phyloP scores from a whole-genome alignment of 2,888 invertebrate species.

The Diachrysia chrysitis region DNA sequence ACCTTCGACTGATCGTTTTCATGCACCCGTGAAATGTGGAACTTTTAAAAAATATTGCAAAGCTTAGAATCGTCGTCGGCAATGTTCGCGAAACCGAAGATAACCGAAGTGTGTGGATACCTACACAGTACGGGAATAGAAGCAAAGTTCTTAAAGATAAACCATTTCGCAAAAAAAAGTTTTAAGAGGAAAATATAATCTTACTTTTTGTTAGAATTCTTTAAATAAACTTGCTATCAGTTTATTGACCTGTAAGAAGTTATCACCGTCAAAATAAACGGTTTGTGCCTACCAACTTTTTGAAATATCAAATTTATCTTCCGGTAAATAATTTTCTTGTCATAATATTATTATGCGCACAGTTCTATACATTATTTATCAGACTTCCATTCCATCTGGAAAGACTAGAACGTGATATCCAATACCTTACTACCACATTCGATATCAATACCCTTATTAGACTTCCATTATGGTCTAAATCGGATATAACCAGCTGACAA shows the following conservation, averaged over 20 bases:
- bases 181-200: conserved; percentile 30
- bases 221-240: conserved; percentile 28
- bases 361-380: no score
- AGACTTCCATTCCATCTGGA: no score
- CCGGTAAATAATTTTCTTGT: neutral
- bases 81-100: conserved; percentile 31
- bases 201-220: conserved; percentile 12
- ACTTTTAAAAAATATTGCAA: conserved; percentile 12
- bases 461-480: neutral
- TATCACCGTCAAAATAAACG: conserved; percentile 21
- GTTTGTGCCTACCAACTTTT: conserved; percentile 31
- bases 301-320: neutral
- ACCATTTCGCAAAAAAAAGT: conserved; percentile 34
- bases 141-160: conserved; percentile 32
- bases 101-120: conserved; percentile 21
- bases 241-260: conserved; percentile 21
- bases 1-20: no score
- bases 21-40: conserved; percentile 11
- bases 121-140: conserved; percentile 3
- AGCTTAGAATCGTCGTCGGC: conserved; percentile 24
- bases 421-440: neutral
- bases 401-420: no score
- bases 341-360: no score
- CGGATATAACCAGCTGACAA: neutral
- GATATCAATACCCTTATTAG: neutral